These are phyloP conservation scores for Philotrypesis tridentata DNA, from an alignment of 1,140 invertebrate species.

Conservation along the genomic window DNA sequence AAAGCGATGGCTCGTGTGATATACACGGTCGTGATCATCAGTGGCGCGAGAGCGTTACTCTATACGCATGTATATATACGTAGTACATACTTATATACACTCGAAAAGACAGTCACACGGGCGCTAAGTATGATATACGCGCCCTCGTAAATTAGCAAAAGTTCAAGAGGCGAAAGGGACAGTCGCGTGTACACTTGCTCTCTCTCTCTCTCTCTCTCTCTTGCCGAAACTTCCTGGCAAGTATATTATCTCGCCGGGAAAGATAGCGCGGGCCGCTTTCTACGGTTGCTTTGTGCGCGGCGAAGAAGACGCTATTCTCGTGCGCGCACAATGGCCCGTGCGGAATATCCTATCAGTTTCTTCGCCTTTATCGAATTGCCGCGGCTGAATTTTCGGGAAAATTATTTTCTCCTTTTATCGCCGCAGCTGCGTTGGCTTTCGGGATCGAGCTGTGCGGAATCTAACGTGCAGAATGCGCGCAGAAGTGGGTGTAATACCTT, in stretches of 20 bases:
- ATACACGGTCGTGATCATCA: too few species aligned
- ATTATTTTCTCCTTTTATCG: neutral
- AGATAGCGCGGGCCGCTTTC: neutral
- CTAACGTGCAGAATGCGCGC: too few species aligned
- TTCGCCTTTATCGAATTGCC: too few species aligned
- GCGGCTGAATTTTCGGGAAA: neutral
- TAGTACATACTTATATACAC: too few species aligned
- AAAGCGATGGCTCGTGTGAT: too few species aligned
- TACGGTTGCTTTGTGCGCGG: neutral
- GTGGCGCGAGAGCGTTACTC: too few species aligned
- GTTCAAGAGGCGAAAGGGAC: conserved; percentile 27
- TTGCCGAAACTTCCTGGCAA: conserved; percentile 24
- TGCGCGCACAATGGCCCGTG: neutral
- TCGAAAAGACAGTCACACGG: too few species aligned
- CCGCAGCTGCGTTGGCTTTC: too few species aligned
- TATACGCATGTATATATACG: too few species aligned
- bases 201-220: too few species aligned
- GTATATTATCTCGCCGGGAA: conserved; percentile 27
- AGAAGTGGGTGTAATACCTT: too few species aligned
- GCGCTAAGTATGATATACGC: neutral
- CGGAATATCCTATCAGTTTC: neutral
- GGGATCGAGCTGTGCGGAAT: too few species aligned
- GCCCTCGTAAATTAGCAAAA: conserved; percentile 44
- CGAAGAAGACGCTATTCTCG: neutral
- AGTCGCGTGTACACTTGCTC: neutral